Base-by-base conservation (phyloP, 2,113 vertebrate genomes). In the Okapia johnstoni region DNA sequence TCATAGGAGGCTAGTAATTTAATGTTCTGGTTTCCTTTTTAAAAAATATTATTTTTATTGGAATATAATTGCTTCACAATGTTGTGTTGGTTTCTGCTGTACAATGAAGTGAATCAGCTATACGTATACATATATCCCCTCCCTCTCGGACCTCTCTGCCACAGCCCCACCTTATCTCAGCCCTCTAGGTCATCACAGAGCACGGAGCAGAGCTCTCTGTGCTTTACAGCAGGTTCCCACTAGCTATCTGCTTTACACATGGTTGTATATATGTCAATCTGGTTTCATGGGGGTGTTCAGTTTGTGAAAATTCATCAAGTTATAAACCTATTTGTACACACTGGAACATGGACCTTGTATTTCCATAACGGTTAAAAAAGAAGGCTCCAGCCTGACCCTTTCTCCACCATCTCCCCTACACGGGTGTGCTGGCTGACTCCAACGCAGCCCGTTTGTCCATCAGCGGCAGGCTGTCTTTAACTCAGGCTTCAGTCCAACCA, bases 291-390 rank as follows among this genome's bases (percentile, higher is more conserved):
- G n/a, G 16, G 70, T 97, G 30, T 61, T 90, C 25, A 58, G 17
- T 92, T 92, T 50, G 55, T 70, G 26, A 88, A 90, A 83, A 93
- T 54, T 76, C 88, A 89, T 95, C 83, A 92, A 73, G 50, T 25
- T 81, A 14, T 55, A 55, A 61, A 40, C 48, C 26, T 83, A 10
- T 66, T 57, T 93, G 73, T 73, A 26, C 70, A 66, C 43, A 80
- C 26, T 96, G 79, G 80, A 92, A 66, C 86, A 26, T n/a, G 21
- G 61, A 61, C 70, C 52, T 88, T 87, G 9, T 28, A 94, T 63
- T 95, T 92, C 91, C 88, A 66, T 61, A 85, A 92, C 43, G 26
- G 7, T 87, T 85, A 58, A 79, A 73, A 86, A 90, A 92, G 21
- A 43, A 57, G 21, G 13, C 76, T 93, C 30, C 61, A 57, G 50